phyloP scores from a whole-genome alignment of 2,888 invertebrate genomes.

The Parnassius smintheus region DNA sequence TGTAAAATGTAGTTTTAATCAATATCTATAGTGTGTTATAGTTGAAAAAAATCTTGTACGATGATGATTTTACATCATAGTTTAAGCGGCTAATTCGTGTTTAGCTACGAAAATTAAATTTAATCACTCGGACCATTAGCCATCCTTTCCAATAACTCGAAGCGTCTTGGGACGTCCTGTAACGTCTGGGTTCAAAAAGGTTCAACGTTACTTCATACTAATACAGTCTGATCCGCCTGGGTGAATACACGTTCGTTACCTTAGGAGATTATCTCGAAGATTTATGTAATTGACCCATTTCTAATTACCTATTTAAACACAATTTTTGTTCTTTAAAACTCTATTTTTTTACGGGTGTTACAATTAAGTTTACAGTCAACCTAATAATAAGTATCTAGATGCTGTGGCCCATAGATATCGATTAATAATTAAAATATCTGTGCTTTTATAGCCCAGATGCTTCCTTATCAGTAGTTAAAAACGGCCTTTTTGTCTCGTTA shows the following conservation, averaged over 20 bases:
- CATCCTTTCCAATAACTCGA: neutral
- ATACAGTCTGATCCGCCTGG: conserved; percentile 3
- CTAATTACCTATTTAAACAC: neutral
- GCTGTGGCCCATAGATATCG: no score
- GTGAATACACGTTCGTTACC: conserved; percentile 2
- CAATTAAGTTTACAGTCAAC: no score
- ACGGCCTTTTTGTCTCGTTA: no score
- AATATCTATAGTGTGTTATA: no score
- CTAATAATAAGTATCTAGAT: no score
- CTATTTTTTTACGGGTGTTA: no score
- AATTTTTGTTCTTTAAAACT: no score
- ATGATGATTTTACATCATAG: neutral
- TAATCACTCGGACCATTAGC: conserved; percentile 19
- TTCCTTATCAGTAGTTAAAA: no score
- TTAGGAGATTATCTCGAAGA: conserved; percentile 1
- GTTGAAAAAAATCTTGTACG: neutral
- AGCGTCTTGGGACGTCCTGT: neutral
- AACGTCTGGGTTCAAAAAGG: conserved; percentile 12
- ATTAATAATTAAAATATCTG: no score
- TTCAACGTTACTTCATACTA: conserved; percentile 14
- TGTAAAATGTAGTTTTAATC: no score
- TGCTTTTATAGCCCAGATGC: no score
- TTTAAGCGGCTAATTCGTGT: neutral
- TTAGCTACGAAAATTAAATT: neutral
- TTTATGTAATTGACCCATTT: conserved; percentile 6